A percentile compares a stretch with the other conserved stretches of the same genome.
Evolutionary conservation across 2,113 vertebrate species (phyloP).

Genomic region (Phylloscopus trochilus): DNA sequence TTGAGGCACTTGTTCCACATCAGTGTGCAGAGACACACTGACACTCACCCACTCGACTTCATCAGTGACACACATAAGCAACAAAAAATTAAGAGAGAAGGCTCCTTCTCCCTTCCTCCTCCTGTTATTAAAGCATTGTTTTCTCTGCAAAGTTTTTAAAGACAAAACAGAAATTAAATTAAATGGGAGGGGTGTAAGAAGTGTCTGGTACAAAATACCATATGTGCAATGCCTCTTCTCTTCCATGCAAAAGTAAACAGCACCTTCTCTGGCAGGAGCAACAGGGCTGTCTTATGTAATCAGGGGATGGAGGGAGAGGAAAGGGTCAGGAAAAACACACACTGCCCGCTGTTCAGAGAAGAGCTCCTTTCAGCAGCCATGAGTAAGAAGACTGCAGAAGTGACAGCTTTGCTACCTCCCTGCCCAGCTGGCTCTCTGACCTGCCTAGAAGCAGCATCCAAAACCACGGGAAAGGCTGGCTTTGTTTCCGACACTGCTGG

Average conservation of each 20-base stretch:
- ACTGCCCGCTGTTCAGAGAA: background rate
- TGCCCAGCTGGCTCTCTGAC: background rate
- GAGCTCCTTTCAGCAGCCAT: background rate
- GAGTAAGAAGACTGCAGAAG: background rate
- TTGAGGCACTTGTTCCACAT: background rate
- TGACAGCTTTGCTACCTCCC: background rate
- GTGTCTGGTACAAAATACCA: background rate
- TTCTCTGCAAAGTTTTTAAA: background rate
- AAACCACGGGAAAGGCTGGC: background rate
- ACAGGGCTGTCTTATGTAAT: background rate
- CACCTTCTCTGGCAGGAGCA: slow-evolving; percentile 7
- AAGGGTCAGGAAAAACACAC: background rate
- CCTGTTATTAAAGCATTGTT: background rate
- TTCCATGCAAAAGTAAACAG: background rate
- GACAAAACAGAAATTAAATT: slow-evolving; percentile 1
- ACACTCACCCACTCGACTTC: background rate
- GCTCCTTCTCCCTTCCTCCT: background rate
- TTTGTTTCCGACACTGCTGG: background rate
- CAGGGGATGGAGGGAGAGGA: background rate
- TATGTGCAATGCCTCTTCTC: background rate
- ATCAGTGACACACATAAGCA: background rate
- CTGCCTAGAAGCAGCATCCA: background rate
- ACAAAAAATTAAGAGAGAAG: background rate
- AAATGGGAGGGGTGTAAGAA: background rate
- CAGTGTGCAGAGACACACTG: background rate